phyloP scores from a whole-genome alignment of 2,113 vertebrate genomes.

The Burhinus oedicnemus region DNA sequence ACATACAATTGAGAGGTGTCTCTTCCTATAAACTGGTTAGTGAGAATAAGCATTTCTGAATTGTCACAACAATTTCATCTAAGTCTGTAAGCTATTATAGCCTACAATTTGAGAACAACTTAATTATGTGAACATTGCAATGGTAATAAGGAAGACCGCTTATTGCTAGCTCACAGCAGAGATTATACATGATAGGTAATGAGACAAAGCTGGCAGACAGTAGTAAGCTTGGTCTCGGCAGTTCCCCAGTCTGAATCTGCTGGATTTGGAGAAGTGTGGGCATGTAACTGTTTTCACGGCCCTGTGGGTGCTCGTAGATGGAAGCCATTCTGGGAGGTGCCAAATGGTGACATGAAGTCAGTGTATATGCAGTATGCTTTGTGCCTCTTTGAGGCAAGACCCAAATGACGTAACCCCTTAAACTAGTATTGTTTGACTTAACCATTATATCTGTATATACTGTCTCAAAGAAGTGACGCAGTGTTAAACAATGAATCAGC shows the following conservation, averaged over 20 bases:
- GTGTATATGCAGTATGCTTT: not conserved
- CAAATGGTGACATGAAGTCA: not conserved
- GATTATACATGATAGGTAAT: constrained; percentile 8
- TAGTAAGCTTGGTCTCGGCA: not conserved
- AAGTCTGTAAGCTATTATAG: constrained; percentile 28
- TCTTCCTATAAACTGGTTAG: constrained; percentile 25
- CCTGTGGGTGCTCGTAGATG: not conserved
- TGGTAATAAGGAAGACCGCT: not conserved
- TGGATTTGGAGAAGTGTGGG: not conserved
- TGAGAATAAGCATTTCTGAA: constrained; percentile 42
- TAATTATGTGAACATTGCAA: constrained; percentile 50
- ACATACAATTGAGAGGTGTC: not conserved
- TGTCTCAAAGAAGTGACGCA: not conserved
- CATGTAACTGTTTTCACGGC: not conserved
- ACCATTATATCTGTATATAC: accelerated
- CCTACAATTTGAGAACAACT: constrained; percentile 41
- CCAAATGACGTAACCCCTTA: not conserved
- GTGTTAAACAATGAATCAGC: not conserved
- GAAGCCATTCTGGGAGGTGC: not conserved
- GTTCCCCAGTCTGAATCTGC: not conserved
- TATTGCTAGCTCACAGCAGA: constrained; percentile 39
- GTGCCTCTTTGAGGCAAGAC: not conserved
- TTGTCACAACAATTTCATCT: constrained; percentile 39
- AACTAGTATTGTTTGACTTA: not conserved
- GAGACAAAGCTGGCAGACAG: constrained; percentile 22